Percentiles rank a stretch among this genome's conserved stretches.
These are phyloP conservation scores for Troides oblongomaculatus DNA, from an alignment of 2,888 invertebrate species.

Conservation along the genomic window DNA sequence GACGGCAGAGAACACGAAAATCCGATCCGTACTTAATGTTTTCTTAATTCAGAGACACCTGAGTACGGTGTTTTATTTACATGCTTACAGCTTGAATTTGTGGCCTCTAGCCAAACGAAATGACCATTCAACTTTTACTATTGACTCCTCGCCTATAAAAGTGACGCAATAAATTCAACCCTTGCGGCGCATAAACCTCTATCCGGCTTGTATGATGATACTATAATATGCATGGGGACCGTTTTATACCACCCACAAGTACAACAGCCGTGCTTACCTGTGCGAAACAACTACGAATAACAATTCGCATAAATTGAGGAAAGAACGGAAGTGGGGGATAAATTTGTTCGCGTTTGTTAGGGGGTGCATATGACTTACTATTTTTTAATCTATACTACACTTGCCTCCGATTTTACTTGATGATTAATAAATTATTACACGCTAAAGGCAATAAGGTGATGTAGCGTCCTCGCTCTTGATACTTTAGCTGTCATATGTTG, in stretches of 20 bases:
- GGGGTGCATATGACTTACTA: too few relatives aligned
- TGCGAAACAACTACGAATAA: background rate
- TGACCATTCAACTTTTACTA: slow-evolving; percentile 64
- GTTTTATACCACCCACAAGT: slow-evolving; percentile 65
- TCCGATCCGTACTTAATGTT: slow-evolving; percentile 26
- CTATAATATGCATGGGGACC: slow-evolving; percentile 76
- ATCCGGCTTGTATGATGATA: slow-evolving; percentile 68
- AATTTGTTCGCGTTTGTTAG: background rate
- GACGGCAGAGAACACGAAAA: slow-evolving; percentile 13
- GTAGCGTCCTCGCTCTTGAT: too few relatives aligned
- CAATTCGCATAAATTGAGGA: slow-evolving; percentile 5
- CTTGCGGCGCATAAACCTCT: slow-evolving; percentile 66
- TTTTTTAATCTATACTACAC: too few relatives aligned
- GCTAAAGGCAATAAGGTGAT: too few relatives aligned
- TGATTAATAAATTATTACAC: too few relatives aligned
- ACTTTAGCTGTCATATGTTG: too few relatives aligned
- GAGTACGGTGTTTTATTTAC: slow-evolving; percentile 35
- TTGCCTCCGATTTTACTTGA: too few relatives aligned
- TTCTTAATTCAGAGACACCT: slow-evolving; percentile 29
- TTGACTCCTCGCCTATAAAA: slow-evolving; percentile 69
- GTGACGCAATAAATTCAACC: slow-evolving; percentile 60
- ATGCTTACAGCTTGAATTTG: slow-evolving; percentile 39
- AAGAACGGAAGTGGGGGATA: background rate
- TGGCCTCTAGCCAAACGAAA: slow-evolving; percentile 41
- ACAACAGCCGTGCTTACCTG: slow-evolving; percentile 11